These are phyloP conservation scores for Malaclemys terrapin DNA, from an alignment of 2,113 vertebrate genomes.

Conservation along the genomic window DNA sequence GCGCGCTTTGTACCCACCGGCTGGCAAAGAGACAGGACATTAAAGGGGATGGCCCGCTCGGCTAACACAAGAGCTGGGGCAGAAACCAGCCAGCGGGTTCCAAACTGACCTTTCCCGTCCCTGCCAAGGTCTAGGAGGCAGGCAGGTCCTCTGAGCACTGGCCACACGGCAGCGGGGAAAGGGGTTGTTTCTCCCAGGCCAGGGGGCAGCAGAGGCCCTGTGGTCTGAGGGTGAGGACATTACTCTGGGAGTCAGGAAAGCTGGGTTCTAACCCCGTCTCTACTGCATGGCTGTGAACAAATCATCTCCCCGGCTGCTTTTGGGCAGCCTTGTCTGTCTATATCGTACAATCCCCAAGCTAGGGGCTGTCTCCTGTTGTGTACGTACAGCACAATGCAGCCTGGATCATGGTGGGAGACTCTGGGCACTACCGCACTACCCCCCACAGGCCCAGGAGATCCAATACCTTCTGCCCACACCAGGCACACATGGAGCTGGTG, in stretches of 20 bases:
- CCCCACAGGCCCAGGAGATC: too few relatives aligned
- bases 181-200: background rate
- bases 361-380: background rate
- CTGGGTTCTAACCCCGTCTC: background rate
- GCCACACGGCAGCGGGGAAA: background rate
- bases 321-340: background rate
- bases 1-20: too few relatives aligned
- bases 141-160: background rate
- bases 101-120: background rate
- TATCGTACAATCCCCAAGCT: too few relatives aligned
- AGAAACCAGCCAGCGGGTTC: background rate
- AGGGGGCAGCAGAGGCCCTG: background rate
- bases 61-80: background rate
- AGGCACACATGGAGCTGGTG: too few relatives aligned
- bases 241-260: fast-evolving
- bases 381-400: background rate
- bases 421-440: background rate
- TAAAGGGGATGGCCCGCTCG: background rate
- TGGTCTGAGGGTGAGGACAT: too few relatives aligned
- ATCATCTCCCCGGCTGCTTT: background rate
- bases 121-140: background rate
- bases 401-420: background rate
- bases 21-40: background rate
- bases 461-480: too few relatives aligned
- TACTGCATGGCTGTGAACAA: background rate